A percentile compares a stretch with the other conserved stretches of the same genome.
These are phyloP conservation scores for Montipora capricornis DNA, from an alignment of 64 coral and sea anemone species.

Conservation along the genomic window DNA sequence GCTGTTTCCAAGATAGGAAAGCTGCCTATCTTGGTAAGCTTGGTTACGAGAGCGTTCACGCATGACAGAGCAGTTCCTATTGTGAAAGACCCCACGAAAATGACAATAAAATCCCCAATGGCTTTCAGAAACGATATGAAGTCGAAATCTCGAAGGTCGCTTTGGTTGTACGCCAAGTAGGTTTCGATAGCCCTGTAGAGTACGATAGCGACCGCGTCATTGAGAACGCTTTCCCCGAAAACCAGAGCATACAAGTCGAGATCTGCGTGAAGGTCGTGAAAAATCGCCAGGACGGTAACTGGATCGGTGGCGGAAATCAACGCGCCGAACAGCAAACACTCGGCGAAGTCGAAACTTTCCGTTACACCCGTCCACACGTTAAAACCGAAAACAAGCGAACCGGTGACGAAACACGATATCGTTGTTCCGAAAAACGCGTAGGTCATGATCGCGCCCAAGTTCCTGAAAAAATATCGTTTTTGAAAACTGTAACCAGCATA, in stretches of 20 bases:
- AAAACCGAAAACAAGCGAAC: slow-evolving; percentile 89
- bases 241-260: slow-evolving; percentile 96
- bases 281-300: slow-evolving; percentile 92
- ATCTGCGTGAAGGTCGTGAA: slow-evolving; percentile 95
- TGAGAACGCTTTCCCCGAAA: slow-evolving; percentile 96
- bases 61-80: slow-evolving; percentile 93
- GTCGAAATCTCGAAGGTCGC: slow-evolving; percentile 93
- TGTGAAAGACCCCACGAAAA: slow-evolving; percentile 93
- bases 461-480: slow-evolving; percentile 97
- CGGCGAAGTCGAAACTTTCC: slow-evolving; percentile 87
- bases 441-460: slow-evolving; percentile 95
- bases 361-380: slow-evolving; percentile 90
- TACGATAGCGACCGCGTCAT: slow-evolving; percentile 95
- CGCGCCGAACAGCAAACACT: slow-evolving; percentile 95
- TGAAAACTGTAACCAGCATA: slow-evolving; percentile 97
- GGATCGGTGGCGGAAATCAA: slow-evolving; percentile 96
- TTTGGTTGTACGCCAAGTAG: slow-evolving; percentile 96
- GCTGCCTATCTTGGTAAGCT: slow-evolving; percentile 96
- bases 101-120: slow-evolving; percentile 85
- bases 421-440: slow-evolving; percentile 98
- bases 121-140: slow-evolving; percentile 87
- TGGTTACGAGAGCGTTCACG: slow-evolving; percentile 90
- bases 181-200: slow-evolving; percentile 97
- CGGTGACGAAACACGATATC: slow-evolving; percentile 89
- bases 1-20: slow-evolving; percentile 96